phyloP scores from a whole-genome alignment of 2,888 invertebrate genomes.

The Heliconius ismenius region DNA sequence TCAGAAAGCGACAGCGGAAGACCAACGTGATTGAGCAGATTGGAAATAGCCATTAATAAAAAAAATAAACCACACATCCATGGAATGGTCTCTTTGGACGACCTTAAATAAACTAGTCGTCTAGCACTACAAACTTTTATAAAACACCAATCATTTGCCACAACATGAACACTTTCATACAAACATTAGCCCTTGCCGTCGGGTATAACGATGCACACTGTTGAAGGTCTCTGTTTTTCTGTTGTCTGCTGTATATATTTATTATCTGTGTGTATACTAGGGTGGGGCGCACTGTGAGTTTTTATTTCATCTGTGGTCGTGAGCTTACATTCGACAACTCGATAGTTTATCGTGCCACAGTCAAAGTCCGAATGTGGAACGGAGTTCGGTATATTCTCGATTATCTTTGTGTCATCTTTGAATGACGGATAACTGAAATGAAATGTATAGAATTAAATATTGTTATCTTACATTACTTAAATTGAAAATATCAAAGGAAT shows the following conservation, averaged over 20 bases:
- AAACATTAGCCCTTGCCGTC: conserved; percentile 78
- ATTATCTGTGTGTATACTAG: conserved; percentile 56
- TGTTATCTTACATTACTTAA: background rate
- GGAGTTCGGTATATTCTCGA: conserved; percentile 69
- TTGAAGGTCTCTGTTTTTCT: conserved; percentile 63
- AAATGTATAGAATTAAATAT: background rate
- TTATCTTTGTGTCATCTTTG: conserved; percentile 67
- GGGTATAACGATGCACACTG: conserved; percentile 83
- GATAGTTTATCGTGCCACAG: conserved; percentile 72
- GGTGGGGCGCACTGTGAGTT: conserved; percentile 52
- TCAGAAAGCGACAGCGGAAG: conserved; percentile 65
- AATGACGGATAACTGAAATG: conserved; percentile 72
- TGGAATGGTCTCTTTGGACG: conserved; percentile 42
- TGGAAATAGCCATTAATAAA: conserved; percentile 32
- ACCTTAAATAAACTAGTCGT: conserved; percentile 34
- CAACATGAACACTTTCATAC: conserved; percentile 45
- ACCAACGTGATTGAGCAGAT: conserved; percentile 60
- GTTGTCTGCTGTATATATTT: conserved; percentile 34
- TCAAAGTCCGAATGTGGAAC: conserved; percentile 71
- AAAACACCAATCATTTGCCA: conserved; percentile 31
- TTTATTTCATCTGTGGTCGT: conserved; percentile 73
- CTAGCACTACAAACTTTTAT: conserved; percentile 35
- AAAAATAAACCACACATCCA: conserved; percentile 37
- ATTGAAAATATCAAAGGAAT: background rate
- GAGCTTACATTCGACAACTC: conserved; percentile 75